Evolutionary conservation across 2,113 vertebrate genomes (phyloP).

Genomic region (Tilapia sparmanii): DNA sequence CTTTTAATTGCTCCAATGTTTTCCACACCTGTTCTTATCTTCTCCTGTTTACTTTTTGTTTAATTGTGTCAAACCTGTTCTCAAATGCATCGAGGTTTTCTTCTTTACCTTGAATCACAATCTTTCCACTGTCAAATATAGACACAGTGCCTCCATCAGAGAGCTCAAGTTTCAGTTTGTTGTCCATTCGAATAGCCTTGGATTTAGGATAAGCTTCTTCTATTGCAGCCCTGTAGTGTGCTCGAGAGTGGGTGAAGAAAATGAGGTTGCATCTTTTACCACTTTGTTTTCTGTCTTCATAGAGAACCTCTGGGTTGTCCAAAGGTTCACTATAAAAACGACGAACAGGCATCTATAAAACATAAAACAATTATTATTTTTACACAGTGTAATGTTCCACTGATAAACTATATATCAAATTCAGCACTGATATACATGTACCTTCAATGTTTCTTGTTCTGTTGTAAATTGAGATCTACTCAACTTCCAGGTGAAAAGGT

Average conservation of each 20-base stretch:
- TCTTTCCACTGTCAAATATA: fast-evolving
- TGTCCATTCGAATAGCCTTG: fast-evolving
- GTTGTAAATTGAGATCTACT: no score
- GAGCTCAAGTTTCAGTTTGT: not conserved
- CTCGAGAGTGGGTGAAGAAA: not conserved
- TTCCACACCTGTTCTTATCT: fast-evolving
- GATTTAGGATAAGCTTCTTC: not conserved
- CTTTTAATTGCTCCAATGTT: not conserved
- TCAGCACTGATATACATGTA: no score
- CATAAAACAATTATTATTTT: not conserved
- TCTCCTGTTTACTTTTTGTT: not conserved
- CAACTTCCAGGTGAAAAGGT: not conserved
- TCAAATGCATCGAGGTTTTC: not conserved
- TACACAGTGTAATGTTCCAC: not conserved
- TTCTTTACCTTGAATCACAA: not conserved
- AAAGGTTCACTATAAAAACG: fast-evolving
- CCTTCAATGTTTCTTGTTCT: no score
- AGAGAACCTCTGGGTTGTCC: no score
- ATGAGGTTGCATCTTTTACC: not conserved
- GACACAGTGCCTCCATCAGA: not conserved
- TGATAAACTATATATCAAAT: not conserved
- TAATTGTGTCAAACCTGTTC: not conserved
- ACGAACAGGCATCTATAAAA: not conserved
- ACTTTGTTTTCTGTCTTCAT: no score
- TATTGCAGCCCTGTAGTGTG: not conserved